Base-by-base conservation (phyloP, 2,888 invertebrate genomes). In the Platycheirus rosarum region DNA sequence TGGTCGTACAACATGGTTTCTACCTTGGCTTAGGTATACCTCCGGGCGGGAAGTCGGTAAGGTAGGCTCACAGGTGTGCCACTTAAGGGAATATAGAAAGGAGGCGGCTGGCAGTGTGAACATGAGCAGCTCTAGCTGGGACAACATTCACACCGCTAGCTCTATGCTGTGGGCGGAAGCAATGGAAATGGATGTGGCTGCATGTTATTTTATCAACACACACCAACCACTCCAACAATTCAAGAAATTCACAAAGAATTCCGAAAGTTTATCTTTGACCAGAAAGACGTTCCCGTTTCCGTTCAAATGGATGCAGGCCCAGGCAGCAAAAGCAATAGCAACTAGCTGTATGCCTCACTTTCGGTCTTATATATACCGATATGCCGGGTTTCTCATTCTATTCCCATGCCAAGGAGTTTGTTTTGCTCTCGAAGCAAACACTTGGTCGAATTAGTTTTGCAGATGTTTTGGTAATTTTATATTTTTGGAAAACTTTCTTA, bases 181-280 rank as follows among this genome's bases (percentile, higher is more conserved):
- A 23, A 26, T 68, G 37, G 68, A 48, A 76, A 40, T 66, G 62
- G 18, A 70, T 82, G 60, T 42, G 65, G 62, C 63, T 82, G 44
- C 62, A 77, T 82, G 71, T 82, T 82, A 57, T 71, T 77, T 63
- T 77, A 77, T 68, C 71, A 73, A 74, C 71, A 80, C 63, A 60
- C 69, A 60, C 66, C 76, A 37, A 77, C 71, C 77, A 71, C 82
- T 71, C 46, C 18, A 68, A 82, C 68, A 77, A 82, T 77, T 77
- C 73, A 82, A 82, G 82, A 82, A 68, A 82, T 82, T 71, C 57
- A 14, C 82, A 82, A 82, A 65, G 62, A 77, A 82, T 82, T 82
- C 70, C 40, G 20, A 73, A 82, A 82, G 77, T 82, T 82, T 76
- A 82, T 82, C 76, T 68, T 68, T 77, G 77, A 77, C 82, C 82